These are phyloP conservation scores for Amiota minor DNA, from an alignment of 2,888 invertebrate species.

Conservation along the genomic window DNA sequence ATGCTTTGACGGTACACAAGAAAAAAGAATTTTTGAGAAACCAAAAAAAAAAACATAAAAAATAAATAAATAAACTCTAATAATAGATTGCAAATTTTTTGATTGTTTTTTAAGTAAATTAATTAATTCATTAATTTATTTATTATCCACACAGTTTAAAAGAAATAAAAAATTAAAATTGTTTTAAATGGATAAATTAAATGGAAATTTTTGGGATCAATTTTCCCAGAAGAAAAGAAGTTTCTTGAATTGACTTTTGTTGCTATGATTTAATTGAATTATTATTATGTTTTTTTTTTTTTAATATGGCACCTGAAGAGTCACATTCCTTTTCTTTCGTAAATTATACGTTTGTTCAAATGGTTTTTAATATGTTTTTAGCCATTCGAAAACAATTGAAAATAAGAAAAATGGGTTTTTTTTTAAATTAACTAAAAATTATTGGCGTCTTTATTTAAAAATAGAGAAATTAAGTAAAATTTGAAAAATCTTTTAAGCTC, in stretches of 20 bases:
- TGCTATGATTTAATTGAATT: constrained; percentile 51
- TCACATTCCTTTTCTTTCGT: constrained; percentile 50
- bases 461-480: neutral
- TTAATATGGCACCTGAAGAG: constrained; percentile 61
- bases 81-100: too few relatives aligned
- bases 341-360: constrained; percentile 37
- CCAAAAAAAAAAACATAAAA: neutral
- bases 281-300: constrained; percentile 29
- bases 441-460: neutral
- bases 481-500: constrained; percentile 4
- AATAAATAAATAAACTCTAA: too few relatives aligned
- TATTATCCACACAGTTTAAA: constrained; percentile 17
- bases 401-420: too few relatives aligned
- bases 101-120: too few relatives aligned
- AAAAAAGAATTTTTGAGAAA: constrained; percentile 50
- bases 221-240: too few relatives aligned
- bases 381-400: too few relatives aligned
- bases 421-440: too few relatives aligned
- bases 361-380: too few relatives aligned
- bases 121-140: neutral
- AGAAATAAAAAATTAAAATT: constrained; percentile 6
- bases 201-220: neutral
- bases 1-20: constrained; percentile 68
- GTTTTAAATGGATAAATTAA: neutral
- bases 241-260: neutral